phyloP scores from a whole-genome alignment of 2,113 vertebrate genomes.

The Seriola rivoliana region DNA sequence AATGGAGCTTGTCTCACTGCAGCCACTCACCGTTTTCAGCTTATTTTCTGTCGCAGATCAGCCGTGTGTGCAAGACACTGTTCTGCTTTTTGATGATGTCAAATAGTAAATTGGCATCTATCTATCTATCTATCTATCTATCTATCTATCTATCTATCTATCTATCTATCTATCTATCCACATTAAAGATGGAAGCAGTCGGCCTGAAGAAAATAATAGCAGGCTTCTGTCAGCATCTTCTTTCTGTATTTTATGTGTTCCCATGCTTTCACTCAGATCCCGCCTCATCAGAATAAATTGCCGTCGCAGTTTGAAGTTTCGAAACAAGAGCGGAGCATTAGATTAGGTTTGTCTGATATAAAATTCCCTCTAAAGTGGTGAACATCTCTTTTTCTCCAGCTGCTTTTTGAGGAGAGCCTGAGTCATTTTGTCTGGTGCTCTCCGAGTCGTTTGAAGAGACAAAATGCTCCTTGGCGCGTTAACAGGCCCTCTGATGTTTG shows the following conservation, averaged over 20 bases:
- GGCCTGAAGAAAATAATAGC: slow-evolving; percentile 3
- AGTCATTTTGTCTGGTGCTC: slow-evolving; percentile 46
- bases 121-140: not conserved
- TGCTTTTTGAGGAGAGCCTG: slow-evolving; percentile 19
- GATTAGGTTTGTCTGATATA: slow-evolving; percentile 55
- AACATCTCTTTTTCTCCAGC: slow-evolving; percentile 32
- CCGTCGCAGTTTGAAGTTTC: slow-evolving; percentile 46
- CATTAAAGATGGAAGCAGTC: slow-evolving; percentile 17
- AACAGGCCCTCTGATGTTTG: slow-evolving; percentile 53
- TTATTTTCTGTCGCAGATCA: not conserved
- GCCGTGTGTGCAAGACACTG: no score
- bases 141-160: not conserved
- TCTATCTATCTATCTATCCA: no score
- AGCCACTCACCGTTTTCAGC: not conserved
- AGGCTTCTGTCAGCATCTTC: not conserved
- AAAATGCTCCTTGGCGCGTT: slow-evolving; percentile 41
- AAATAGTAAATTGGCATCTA: no score
- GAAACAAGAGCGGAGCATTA: slow-evolving; percentile 42
- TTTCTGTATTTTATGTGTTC: slow-evolving; percentile 19
- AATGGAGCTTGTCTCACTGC: slow-evolving; percentile 17
- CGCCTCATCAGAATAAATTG: slow-evolving; percentile 46
- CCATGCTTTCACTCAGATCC: slow-evolving; percentile 33
- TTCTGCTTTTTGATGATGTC: no score
- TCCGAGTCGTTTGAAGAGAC: slow-evolving; percentile 45
- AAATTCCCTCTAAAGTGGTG: slow-evolving; percentile 53